Base-by-base conservation (phyloP, 2,113 vertebrate genomes). In the Todiramphus saurophagus region DNA sequence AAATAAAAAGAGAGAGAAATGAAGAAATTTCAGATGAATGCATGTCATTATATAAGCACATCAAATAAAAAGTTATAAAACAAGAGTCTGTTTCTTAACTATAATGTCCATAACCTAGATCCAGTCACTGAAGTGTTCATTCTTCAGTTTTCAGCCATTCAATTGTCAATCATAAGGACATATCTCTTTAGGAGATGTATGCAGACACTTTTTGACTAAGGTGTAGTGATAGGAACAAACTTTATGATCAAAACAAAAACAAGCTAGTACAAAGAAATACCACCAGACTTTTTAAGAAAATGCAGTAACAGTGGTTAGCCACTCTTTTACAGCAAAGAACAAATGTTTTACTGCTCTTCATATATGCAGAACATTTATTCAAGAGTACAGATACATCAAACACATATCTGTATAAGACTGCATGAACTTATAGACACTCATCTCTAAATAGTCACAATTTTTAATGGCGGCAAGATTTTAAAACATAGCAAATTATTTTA, bases 71-170 rank as follows among this genome's bases (percentile, higher is more conserved):
- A 62, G 16, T 11, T 64, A 12, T 23, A 83, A 93, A 94, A 41
- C 69, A 76, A 83, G 44, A 91, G 4, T 11, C 10, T 60, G 13
- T 3, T 58, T 95, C 62, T 60, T 76, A 39, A 53, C 39, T 44
- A 1, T 12, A n/a, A 48, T 0, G 0, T 33, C 31, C 7, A 2
- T 80, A 83, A 70, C 66, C 5, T 18, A 66, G 7, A 12, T 20
- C 12, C 1, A 2, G 23, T 39, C 55, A 75, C 41, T n/a, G 16
- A 68, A 62, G 21, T 11, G 15, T 62, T 89, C 11, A 28, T 76
- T 82, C 35, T 84, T 73, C 31, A 41, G 9, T 17, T 94, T 39
- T 83, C 58, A 73, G 39, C 8, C 27, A 25, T 7, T 1, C 64
- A 30, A 1, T 18, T 46, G 31, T 53, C 43, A 75, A 5, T 31